Evolutionary conservation across 2,888 invertebrate species (phyloP).

Genomic region (Dasypolia templi): DNA sequence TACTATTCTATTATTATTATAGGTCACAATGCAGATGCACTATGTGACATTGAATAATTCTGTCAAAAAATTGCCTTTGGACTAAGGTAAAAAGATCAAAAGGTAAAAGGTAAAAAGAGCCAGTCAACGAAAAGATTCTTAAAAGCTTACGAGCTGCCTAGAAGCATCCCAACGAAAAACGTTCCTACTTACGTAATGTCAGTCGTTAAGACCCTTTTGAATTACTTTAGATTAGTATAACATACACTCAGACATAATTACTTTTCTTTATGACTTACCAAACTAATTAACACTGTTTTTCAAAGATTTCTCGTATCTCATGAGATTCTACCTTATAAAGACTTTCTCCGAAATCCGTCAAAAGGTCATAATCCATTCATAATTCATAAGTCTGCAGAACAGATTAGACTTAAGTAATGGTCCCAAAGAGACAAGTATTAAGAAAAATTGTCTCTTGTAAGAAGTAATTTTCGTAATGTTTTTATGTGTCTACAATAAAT

Average conservation of each 20-base stretch:
- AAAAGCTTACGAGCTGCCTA: no score
- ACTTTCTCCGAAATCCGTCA: constrained; percentile 23
- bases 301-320: constrained; percentile 29
- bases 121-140: background rate
- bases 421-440: constrained; percentile 36
- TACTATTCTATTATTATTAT: no score
- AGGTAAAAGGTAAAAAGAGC: no score
- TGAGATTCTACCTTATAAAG: constrained; percentile 43
- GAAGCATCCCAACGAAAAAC: no score
- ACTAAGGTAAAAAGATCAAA: no score
- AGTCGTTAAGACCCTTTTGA: background rate
- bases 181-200: background rate
- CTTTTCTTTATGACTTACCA: constrained; percentile 29
- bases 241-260: background rate
- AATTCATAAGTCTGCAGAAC: constrained; percentile 56
- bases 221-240: background rate
- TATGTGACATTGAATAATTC: background rate
- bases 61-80: background rate
- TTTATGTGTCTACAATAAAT: constrained; percentile 17
- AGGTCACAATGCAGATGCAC: background rate
- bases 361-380: constrained; percentile 51
- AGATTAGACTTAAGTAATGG: constrained; percentile 55
- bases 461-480: constrained; percentile 26
- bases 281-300: constrained; percentile 38
- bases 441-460: constrained; percentile 34